Evolutionary conservation across 2,888 invertebrate genomes (phyloP).

Genomic region (Leptarthrus brevirostris): DNA sequence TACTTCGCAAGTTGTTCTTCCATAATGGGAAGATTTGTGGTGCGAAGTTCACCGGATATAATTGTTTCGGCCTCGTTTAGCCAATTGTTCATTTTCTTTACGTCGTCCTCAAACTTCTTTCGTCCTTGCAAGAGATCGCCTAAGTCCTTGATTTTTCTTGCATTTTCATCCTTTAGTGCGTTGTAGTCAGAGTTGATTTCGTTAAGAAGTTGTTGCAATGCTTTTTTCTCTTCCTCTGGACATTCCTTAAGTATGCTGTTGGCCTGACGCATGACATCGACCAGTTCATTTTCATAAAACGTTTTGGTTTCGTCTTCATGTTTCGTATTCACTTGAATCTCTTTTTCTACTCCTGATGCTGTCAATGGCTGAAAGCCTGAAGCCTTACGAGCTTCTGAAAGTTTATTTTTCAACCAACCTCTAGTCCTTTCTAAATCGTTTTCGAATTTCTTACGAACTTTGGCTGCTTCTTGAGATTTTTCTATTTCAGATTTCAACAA

Average conservation of each 20-base stretch:
- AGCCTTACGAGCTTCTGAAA: conserved; percentile 77
- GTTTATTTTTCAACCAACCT: conserved; percentile 83
- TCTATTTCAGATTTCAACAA: conserved; percentile 81
- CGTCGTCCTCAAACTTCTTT: conserved; percentile 83
- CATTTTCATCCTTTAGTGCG: conserved; percentile 77
- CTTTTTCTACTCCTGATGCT: conserved; percentile 84
- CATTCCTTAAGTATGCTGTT: conserved; percentile 84
- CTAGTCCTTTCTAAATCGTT: conserved; percentile 81
- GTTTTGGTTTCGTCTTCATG: conserved; percentile 81
- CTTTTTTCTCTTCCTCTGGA: conserved; percentile 75
- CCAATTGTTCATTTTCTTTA: conserved; percentile 88
- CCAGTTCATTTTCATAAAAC: conserved; percentile 80
- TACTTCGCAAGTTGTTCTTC: conserved; percentile 91
- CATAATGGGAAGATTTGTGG: conserved; percentile 82
- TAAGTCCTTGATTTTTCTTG: conserved; percentile 77
- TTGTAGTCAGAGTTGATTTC: conserved; percentile 79
- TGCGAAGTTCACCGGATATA: conserved; percentile 82
- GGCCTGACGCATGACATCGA: conserved; percentile 81
- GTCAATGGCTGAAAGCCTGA: conserved; percentile 83
- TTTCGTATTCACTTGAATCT: conserved; percentile 79
- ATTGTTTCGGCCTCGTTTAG: conserved; percentile 90
- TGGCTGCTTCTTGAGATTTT: conserved; percentile 75
- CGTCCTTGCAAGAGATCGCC: conserved; percentile 81
- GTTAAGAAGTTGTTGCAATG: conserved; percentile 75
- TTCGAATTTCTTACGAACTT: conserved; percentile 81